A percentile compares a stretch with the other conserved stretches of the same genome.
Conservation (phyloP, 1,140 invertebrate genomes). For the Ectropis grisescens region DNA sequence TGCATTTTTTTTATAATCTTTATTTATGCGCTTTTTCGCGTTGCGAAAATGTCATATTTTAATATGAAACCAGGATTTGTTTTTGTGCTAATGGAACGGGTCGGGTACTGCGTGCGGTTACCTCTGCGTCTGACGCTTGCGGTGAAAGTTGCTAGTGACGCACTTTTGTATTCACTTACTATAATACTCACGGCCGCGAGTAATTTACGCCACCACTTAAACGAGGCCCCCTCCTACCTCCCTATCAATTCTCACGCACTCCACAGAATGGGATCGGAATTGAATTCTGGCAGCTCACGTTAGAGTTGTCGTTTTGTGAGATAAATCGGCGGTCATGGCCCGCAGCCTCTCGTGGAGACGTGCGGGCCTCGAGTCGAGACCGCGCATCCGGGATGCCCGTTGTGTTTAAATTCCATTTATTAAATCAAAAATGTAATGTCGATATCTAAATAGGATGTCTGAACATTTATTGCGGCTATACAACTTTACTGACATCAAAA, state of each 20-base stretch:
- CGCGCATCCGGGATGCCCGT: not conserved
- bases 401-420: too few species aligned
- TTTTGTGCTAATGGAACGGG: not conserved
- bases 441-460: too few species aligned
- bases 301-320: slow-evolving; percentile 25
- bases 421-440: too few species aligned
- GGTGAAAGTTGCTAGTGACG: slow-evolving; percentile 57
- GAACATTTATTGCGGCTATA: too few species aligned
- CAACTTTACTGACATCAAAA: too few species aligned
- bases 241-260: slow-evolving; percentile 10
- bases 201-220: slow-evolving; percentile 30
- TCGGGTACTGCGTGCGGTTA: slow-evolving; percentile 6
- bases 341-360: slow-evolving; percentile 12
- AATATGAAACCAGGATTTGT: too few species aligned
- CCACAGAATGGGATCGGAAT: slow-evolving; percentile 12
- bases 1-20: too few species aligned
- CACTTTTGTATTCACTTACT: slow-evolving; percentile 50
- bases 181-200: slow-evolving; percentile 26
- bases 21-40: too few species aligned
- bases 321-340: slow-evolving; percentile 27
- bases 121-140: slow-evolving; percentile 12
- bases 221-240: slow-evolving; percentile 15
- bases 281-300: slow-evolving; percentile 19
- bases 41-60: too few species aligned
- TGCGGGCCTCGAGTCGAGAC: slow-evolving; percentile 21